These are phyloP conservation scores for Megaleporinus macrocephalus DNA, from an alignment of 2,113 vertebrate species.

Conservation along the genomic window DNA sequence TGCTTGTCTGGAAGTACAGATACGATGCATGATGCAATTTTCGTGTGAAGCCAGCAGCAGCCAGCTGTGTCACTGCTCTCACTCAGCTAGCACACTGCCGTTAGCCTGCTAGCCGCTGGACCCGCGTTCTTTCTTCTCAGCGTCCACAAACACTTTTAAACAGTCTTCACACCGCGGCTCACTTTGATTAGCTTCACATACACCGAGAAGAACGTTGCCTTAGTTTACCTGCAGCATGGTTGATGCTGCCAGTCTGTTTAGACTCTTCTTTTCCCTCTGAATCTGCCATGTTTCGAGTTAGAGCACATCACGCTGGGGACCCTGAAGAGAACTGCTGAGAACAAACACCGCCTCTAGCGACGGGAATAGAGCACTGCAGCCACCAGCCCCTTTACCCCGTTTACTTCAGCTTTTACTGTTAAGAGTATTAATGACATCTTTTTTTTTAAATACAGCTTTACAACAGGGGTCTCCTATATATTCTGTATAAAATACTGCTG, in stretches of 20 bases:
- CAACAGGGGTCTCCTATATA: no score
- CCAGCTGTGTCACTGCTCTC: not conserved
- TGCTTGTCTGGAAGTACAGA: not conserved
- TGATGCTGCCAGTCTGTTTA: conserved; percentile 52
- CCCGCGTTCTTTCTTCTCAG: not conserved
- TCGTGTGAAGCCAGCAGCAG: not conserved
- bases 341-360: conserved; percentile 23
- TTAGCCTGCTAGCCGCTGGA: not conserved
- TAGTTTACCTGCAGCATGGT: conserved; percentile 39
- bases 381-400: not conserved
- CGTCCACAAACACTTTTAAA: no score
- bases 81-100: not conserved
- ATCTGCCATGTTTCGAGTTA: conserved; percentile 77
- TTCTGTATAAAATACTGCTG: no score
- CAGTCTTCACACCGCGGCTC: no score
- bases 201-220: not conserved
- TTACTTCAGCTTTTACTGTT: no score
- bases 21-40: conserved; percentile 64
- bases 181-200: not conserved
- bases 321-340: conserved; percentile 16
- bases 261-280: conserved; percentile 66
- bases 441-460: no score
- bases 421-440: no score
- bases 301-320: conserved; percentile 39
- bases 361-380: not conserved